These are phyloP conservation scores for Calycopis cecrops DNA, from an alignment of 1,140 invertebrate species.

Conservation along the genomic window DNA sequence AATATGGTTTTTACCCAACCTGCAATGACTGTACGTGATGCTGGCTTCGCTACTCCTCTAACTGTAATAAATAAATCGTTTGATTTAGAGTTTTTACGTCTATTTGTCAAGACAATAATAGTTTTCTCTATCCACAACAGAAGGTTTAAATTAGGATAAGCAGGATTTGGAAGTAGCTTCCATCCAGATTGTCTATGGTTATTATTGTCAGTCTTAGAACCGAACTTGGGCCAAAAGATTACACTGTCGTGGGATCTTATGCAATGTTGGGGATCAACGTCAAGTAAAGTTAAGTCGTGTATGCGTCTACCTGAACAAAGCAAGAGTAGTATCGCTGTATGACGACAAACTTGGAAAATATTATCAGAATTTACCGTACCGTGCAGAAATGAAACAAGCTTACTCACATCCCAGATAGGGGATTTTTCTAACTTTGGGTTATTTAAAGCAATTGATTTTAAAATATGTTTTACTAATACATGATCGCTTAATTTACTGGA, in stretches of 20 bases:
- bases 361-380: background rate
- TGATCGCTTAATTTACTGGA: background rate
- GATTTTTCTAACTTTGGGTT: background rate
- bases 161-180: background rate
- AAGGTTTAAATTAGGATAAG: too few species aligned
- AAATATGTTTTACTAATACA: background rate
- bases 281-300: background rate
- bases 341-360: background rate
- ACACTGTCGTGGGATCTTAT: background rate
- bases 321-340: background rate
- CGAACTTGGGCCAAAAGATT: background rate
- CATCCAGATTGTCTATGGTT: background rate
- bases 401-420: background rate
- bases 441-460: background rate
- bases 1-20: too few species aligned
- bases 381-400: background rate
- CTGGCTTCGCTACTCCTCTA: too few species aligned
- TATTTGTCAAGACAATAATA: too few species aligned
- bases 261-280: background rate
- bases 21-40: too few species aligned
- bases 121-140: too few species aligned
- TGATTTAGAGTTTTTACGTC: too few species aligned
- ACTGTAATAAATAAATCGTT: too few species aligned
- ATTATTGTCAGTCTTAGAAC: background rate
- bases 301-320: background rate